phyloP scores from a whole-genome alignment of 2,113 vertebrate species.

The Equus quagga region DNA sequence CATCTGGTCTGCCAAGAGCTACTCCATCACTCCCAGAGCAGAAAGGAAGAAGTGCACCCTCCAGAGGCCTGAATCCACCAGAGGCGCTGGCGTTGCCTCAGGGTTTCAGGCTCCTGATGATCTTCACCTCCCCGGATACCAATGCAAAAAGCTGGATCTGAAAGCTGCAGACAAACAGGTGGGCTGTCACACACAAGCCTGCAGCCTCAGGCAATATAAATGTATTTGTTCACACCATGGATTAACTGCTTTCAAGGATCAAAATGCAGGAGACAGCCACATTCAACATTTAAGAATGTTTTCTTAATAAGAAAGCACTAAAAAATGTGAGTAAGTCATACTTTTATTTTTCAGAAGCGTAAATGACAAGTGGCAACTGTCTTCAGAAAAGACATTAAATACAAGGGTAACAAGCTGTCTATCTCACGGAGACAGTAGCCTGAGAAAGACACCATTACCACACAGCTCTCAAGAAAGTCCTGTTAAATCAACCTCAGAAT shows the following conservation, averaged over 20 bases:
- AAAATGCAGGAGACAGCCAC: not conserved
- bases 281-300: not conserved
- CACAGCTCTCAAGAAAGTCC: conserved; percentile 58
- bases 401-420: not conserved
- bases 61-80: conserved; percentile 30
- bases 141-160: conserved; percentile 4
- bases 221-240: conserved; percentile 2
- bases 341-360: conserved; percentile 75
- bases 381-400: conserved; percentile 53
- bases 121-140: not conserved
- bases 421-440: conserved; percentile 70
- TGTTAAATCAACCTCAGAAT: conserved; percentile 65
- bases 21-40: not conserved
- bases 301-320: conserved; percentile 57
- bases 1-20: conserved; percentile 25
- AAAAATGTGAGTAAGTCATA: conserved; percentile 48
- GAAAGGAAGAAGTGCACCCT: conserved; percentile 22
- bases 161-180: conserved; percentile 1
- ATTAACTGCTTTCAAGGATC: conserved; percentile 15
- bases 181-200: not conserved
- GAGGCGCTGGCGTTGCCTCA: not conserved
- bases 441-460: not conserved
- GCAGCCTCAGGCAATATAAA: not conserved
- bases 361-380: conserved; percentile 61
- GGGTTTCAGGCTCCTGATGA: not conserved